These are phyloP conservation scores for Escarpia spicata DNA, from an alignment of 2,888 invertebrate genomes.

Conservation along the genomic window DNA sequence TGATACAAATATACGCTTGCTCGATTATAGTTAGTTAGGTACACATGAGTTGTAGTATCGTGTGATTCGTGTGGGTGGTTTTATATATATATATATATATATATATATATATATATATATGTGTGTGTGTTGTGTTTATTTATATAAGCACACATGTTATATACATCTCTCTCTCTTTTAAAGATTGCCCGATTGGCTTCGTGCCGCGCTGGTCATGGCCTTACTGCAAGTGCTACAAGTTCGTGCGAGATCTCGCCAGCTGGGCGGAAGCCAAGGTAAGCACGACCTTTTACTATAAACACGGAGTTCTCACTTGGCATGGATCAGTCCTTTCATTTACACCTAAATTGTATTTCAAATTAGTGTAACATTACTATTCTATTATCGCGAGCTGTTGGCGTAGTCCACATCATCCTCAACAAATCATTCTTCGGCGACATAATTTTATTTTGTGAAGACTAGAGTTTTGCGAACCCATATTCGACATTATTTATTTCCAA, in stretches of 20 bases:
- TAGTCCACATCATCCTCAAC: neutral
- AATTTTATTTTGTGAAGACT: neutral
- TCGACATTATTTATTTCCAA: no score
- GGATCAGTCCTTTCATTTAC: neutral
- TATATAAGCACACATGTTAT: neutral
- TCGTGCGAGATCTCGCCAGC: neutral
- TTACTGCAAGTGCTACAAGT: neutral
- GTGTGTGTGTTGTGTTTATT: neutral
- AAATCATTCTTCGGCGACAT: neutral
- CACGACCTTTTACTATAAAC: neutral
- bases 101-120: neutral
- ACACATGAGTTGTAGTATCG: no score
- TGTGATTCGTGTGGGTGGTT: neutral
- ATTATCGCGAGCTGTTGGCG: neutral
- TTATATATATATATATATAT: neutral
- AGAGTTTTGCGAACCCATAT: neutral
- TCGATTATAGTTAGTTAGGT: no score
- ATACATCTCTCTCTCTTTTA: neutral
- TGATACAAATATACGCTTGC: neutral
- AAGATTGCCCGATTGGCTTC: neutral
- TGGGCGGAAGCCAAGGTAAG: neutral
- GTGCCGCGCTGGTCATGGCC: neutral
- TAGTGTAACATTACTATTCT: neutral
- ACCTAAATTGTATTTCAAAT: neutral
- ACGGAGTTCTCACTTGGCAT: neutral